phyloP scores from a whole-genome alignment of 2,888 invertebrate species.

The Eristalis arbustorum region DNA sequence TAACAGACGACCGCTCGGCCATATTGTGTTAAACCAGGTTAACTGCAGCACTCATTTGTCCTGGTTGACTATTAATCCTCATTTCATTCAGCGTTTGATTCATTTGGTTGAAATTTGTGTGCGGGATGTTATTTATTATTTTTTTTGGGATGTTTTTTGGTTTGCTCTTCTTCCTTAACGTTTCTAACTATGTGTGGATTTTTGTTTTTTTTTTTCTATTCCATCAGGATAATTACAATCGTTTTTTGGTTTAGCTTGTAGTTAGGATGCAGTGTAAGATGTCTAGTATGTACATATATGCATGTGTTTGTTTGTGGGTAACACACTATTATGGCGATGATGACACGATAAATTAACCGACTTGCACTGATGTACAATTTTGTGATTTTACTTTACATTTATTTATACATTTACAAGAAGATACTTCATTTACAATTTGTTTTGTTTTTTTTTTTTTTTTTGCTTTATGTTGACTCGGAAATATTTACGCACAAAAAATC shows the following conservation, averaged over 20 bases:
- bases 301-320: constrained; percentile 52
- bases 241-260: neutral
- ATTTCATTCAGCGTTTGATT: constrained; percentile 76
- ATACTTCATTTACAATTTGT: constrained; percentile 15
- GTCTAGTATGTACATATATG: constrained; percentile 31
- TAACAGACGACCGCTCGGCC: constrained; percentile 80
- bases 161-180: constrained; percentile 2
- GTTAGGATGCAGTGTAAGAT: constrained; percentile 26
- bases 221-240: constrained; percentile 71
- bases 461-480: constrained; percentile 58
- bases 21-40: constrained; percentile 81
- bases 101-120: constrained; percentile 43
- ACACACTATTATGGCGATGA: constrained; percentile 46
- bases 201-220: constrained; percentile 18
- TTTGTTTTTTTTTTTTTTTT: constrained; percentile 14
- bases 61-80: constrained; percentile 78
- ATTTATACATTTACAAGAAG: constrained; percentile 42
- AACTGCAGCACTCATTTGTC: constrained; percentile 80
- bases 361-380: constrained; percentile 49
- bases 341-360: constrained; percentile 54
- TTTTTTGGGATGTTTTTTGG: neutral
- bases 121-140: constrained; percentile 4
- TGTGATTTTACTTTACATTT: constrained; percentile 26
- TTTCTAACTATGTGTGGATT: neutral
- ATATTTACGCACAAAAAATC: constrained; percentile 74